These are phyloP conservation scores for Apotomis capreana DNA, from an alignment of 2,888 invertebrate genomes.

Conservation along the genomic window DNA sequence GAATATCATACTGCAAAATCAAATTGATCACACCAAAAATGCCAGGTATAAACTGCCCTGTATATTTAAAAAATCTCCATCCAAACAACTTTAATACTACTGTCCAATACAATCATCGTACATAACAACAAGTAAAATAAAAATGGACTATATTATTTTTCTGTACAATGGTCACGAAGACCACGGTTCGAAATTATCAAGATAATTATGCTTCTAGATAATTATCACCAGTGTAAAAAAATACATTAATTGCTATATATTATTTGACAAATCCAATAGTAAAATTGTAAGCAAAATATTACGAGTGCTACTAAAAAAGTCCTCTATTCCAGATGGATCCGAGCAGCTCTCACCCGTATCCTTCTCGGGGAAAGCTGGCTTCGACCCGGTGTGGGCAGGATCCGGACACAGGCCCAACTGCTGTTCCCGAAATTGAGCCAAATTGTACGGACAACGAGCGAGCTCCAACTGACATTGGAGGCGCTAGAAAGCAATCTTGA, in stretches of 20 bases:
- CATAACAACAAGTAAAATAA: no score
- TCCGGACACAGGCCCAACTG: constrained; percentile 74
- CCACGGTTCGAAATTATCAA: no score
- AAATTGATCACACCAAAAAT: constrained; percentile 72
- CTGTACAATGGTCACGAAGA: no score
- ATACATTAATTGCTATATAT: no score
- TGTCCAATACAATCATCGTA: no score
- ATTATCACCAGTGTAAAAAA: no score
- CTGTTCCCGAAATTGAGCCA: constrained; percentile 75
- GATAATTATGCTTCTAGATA: no score
- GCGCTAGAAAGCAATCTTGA: constrained; percentile 74
- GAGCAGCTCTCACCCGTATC: constrained; percentile 74
- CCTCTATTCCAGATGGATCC: constrained; percentile 68
- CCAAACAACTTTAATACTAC: no score
- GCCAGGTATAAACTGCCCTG: constrained; percentile 57
- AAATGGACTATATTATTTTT: no score
- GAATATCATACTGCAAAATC: constrained; percentile 74
- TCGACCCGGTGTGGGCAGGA: constrained; percentile 76
- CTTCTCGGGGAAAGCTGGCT: constrained; percentile 78
- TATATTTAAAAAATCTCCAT: no score
- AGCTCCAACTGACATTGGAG: constrained; percentile 71
- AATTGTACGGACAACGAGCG: constrained; percentile 67
- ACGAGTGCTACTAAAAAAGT: not conserved
- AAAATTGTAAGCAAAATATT: no score
- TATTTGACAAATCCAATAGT: no score